Evolutionary conservation across 2,888 invertebrate species (phyloP).

Genomic region (Melanotus villosus): DNA sequence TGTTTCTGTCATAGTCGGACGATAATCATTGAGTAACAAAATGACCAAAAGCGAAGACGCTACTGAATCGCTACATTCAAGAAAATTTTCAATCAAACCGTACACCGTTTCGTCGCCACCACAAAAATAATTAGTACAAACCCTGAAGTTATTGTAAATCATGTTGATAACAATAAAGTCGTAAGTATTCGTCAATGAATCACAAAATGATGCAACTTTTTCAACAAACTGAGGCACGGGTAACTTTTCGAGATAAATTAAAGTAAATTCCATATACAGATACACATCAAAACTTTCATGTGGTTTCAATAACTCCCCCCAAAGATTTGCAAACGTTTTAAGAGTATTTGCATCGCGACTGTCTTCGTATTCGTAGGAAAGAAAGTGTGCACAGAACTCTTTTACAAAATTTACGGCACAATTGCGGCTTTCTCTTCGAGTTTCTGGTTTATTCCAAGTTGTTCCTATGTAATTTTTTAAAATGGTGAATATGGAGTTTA

Average conservation of each 20-base stretch:
- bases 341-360: too few species aligned
- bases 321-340: background rate
- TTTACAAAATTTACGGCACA: too few species aligned
- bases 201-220: background rate
- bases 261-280: slow-evolving; percentile 8
- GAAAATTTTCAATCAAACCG: slow-evolving; percentile 13
- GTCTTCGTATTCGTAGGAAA: too few species aligned
- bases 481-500: too few species aligned
- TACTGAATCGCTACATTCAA: background rate
- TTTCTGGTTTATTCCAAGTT: too few species aligned
- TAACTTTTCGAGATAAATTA: slow-evolving; percentile 15
- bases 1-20: background rate
- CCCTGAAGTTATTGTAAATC: background rate
- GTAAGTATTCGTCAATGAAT: background rate
- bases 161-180: background rate
- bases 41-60: slow-evolving; percentile 21
- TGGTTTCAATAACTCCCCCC: slow-evolving; percentile 11
- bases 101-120: background rate
- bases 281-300: background rate
- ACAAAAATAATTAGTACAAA: background rate
- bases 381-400: too few species aligned
- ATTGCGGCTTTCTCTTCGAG: too few species aligned
- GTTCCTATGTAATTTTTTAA: too few species aligned
- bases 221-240: background rate
- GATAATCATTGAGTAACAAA: slow-evolving; percentile 22